These are phyloP conservation scores for Halcyon leucocephala DNA, from an alignment of 2,797 vertebrate species.

Conservation along the genomic window DNA sequence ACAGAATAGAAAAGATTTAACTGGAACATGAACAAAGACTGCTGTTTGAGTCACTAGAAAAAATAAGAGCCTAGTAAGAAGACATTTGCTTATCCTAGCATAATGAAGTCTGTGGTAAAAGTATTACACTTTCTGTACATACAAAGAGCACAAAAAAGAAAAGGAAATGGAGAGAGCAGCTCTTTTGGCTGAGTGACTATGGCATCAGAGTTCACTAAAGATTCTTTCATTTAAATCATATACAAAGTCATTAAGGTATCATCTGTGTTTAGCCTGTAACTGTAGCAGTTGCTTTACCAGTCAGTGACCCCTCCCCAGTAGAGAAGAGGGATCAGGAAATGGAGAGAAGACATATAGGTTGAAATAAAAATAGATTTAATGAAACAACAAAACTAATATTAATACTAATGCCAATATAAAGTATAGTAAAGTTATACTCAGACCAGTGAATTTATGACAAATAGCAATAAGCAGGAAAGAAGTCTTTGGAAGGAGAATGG, in stretches of 20 bases:
- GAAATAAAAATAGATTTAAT: neutral
- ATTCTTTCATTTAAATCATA: neutral
- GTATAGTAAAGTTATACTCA: neutral
- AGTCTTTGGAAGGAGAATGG: neutral
- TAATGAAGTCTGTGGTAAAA: neutral
- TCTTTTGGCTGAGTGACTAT: neutral
- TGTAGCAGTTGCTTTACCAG: neutral
- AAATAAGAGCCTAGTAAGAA: neutral
- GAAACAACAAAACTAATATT: neutral
- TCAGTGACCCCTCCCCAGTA: neutral
- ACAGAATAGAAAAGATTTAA: neutral
- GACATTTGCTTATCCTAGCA: neutral
- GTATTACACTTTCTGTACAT: neutral
- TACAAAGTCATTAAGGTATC: neutral
- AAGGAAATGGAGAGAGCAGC: neutral
- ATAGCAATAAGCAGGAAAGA: neutral
- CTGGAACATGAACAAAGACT: neutral
- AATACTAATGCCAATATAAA: neutral
- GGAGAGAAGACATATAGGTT: neutral
- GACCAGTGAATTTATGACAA: neutral
- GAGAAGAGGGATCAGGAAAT: neutral
- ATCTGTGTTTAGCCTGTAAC: neutral
- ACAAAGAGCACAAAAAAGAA: neutral
- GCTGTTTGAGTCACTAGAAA: neutral
- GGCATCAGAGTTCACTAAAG: neutral